phyloP scores from a whole-genome alignment of 2,113 vertebrate species.

The Lethenteron reissneri region DNA sequence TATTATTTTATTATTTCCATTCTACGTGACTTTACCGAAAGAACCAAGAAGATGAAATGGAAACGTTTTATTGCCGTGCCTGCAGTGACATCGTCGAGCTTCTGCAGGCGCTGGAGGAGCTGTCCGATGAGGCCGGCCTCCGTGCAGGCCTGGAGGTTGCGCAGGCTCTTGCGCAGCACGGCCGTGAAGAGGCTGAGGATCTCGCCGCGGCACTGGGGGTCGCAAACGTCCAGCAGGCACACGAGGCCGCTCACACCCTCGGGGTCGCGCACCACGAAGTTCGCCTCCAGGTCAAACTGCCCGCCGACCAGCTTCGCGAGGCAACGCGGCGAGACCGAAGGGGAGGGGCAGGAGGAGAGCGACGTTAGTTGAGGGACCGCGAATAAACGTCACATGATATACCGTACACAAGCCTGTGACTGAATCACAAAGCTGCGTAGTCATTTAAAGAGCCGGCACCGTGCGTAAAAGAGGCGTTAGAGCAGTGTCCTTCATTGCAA shows the following conservation, averaged over 20 bases:
- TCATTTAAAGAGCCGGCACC: too few relatives aligned
- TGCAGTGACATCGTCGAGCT: conserved; percentile 70
- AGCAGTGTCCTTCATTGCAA: too few relatives aligned
- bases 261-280: conserved; percentile 88
- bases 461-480: too few relatives aligned
- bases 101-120: conserved; percentile 50
- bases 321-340: too few relatives aligned
- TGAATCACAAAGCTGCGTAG: too few relatives aligned
- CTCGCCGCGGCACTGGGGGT: conserved; percentile 74
- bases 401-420: too few relatives aligned
- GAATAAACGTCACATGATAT: too few relatives aligned
- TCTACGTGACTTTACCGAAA: too few relatives aligned
- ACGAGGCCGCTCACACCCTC: conserved; percentile 83
- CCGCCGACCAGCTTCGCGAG: conserved; percentile 56
- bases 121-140: conserved; percentile 64
- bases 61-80: conserved; percentile 24
- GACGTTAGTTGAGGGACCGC: too few relatives aligned
- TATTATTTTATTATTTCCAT: too few relatives aligned
- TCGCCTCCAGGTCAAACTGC: conserved; percentile 92
- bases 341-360: too few relatives aligned
- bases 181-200: conserved; percentile 95
- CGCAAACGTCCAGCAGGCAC: conserved; percentile 68
- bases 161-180: conserved; percentile 78
- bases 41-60: not conserved
- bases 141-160: conserved; percentile 69